Percentiles rank a stretch among this genome's conserved stretches.
These are phyloP conservation scores for Mystacornis crossleyi DNA, from an alignment of 2,113 vertebrate genomes.

Conservation along the genomic window DNA sequence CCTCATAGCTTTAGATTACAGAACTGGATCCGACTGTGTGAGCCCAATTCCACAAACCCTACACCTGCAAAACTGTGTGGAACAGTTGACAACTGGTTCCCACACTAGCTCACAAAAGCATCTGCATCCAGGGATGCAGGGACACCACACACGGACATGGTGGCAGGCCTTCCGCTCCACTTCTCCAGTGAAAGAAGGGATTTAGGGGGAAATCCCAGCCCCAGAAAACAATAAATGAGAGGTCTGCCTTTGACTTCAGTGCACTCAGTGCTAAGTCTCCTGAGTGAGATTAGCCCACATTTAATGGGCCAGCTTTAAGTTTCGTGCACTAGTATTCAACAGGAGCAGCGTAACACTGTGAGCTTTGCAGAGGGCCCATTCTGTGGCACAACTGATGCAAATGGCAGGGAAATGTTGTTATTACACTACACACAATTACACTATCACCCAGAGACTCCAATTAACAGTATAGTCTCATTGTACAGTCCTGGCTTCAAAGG, in stretches of 20 bases:
- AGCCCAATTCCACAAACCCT: neutral
- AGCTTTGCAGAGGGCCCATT: neutral
- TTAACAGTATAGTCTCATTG: conserved; percentile 51
- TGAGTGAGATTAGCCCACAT: neutral
- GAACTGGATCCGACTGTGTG: fast-evolving
- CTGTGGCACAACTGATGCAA: conserved; percentile 1
- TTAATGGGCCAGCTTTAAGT: neutral
- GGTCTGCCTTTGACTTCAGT: neutral
- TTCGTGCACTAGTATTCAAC: neutral
- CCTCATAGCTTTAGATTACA: neutral
- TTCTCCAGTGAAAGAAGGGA: neutral
- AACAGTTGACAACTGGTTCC: neutral
- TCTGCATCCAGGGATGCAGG: neutral
- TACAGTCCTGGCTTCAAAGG: conserved; percentile 43
- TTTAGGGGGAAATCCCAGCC: neutral
- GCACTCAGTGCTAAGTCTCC: neutral
- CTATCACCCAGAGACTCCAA: conserved; percentile 54
- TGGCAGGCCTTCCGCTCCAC: neutral
- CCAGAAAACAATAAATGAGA: neutral
- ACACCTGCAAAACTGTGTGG: fast-evolving
- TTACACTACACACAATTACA: conserved; percentile 29
- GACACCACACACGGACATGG: fast-evolving
- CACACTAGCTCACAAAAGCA: neutral
- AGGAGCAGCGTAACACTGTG: neutral
- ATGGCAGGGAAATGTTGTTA: conserved; percentile 20